These are phyloP conservation scores for Drosophila greeni DNA, from an alignment of 2,888 invertebrate genomes.

Conservation along the genomic window DNA sequence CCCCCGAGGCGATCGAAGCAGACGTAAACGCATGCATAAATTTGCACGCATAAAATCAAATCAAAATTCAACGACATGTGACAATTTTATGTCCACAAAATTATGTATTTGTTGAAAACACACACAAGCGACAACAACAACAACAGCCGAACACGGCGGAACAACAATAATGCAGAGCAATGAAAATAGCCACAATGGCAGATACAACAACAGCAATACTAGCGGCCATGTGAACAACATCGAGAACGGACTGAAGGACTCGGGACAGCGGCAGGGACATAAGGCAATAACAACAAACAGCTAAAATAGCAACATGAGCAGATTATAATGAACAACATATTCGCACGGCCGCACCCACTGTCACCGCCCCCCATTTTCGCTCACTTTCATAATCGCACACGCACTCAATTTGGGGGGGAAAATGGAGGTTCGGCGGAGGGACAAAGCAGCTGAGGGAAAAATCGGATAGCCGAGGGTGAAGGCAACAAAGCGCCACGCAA, in stretches of 20 bases:
- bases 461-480: slow-evolving; percentile 18
- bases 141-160: slow-evolving; percentile 54
- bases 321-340: slow-evolving; percentile 74
- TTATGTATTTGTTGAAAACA: slow-evolving; percentile 74
- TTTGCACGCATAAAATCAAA: slow-evolving; percentile 73
- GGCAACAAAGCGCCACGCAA: slow-evolving; percentile 66
- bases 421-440: neutral
- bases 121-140: slow-evolving; percentile 47
- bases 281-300: slow-evolving; percentile 69
- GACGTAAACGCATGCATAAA: slow-evolving; percentile 66
- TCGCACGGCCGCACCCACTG: slow-evolving; percentile 70
- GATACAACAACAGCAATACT: slow-evolving; percentile 47
- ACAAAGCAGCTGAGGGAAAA: neutral
- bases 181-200: slow-evolving; percentile 69
- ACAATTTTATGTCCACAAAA: slow-evolving; percentile 74
- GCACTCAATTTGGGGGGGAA: slow-evolving; percentile 22
- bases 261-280: slow-evolving; percentile 56
- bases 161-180: slow-evolving; percentile 68
- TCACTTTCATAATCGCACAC: slow-evolving; percentile 40
- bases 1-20: slow-evolving; percentile 34
- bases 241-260: slow-evolving; percentile 35
- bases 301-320: slow-evolving; percentile 73
- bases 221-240: slow-evolving; percentile 42
- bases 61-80: slow-evolving; percentile 74
- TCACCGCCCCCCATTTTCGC: slow-evolving; percentile 17